phyloP scores from a whole-genome alignment of 1,140 invertebrate genomes.

The Zaprionus camerounensis region DNA sequence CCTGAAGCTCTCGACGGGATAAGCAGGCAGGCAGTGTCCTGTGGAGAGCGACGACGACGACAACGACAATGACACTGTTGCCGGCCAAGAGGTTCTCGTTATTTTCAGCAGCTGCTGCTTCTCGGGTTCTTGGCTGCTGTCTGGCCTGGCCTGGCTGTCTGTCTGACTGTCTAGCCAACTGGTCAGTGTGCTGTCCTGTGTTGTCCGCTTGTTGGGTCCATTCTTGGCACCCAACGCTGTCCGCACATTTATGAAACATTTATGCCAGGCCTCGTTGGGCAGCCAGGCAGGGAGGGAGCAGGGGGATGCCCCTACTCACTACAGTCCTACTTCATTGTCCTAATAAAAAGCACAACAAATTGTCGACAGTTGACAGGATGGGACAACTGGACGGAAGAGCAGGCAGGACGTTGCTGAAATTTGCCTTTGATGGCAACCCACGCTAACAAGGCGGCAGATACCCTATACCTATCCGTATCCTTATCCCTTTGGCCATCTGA shows the following conservation, averaged over 20 bases:
- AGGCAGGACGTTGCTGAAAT: constrained; percentile 11
- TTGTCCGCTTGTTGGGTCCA: constrained; percentile 7
- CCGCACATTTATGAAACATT: constrained; percentile 75
- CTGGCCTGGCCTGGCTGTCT: background rate
- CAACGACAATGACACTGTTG: constrained; percentile 11
- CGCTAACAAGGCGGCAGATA: constrained; percentile 26
- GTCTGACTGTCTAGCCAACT: background rate
- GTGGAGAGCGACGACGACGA: background rate
- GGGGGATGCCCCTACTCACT: background rate
- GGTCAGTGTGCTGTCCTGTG: background rate
- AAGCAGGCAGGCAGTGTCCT: background rate
- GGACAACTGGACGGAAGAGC: background rate
- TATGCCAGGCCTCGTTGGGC: constrained; percentile 58
- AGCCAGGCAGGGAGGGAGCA: background rate
- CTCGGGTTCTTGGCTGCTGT: background rate
- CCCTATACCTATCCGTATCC: background rate
- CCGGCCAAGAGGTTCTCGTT: constrained; percentile 58
- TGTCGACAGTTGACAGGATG: constrained; percentile 61
- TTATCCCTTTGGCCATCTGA: constrained; percentile 1
- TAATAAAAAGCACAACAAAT: constrained; percentile 79
- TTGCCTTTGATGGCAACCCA: constrained; percentile 16
- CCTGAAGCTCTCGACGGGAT: background rate
- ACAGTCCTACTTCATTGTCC: constrained; percentile 40
- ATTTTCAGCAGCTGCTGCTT: constrained; percentile 51
- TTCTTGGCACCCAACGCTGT: constrained; percentile 19